These are phyloP conservation scores for Eretmocerus hayati DNA, from an alignment of 2,888 invertebrate species.

Conservation along the genomic window DNA sequence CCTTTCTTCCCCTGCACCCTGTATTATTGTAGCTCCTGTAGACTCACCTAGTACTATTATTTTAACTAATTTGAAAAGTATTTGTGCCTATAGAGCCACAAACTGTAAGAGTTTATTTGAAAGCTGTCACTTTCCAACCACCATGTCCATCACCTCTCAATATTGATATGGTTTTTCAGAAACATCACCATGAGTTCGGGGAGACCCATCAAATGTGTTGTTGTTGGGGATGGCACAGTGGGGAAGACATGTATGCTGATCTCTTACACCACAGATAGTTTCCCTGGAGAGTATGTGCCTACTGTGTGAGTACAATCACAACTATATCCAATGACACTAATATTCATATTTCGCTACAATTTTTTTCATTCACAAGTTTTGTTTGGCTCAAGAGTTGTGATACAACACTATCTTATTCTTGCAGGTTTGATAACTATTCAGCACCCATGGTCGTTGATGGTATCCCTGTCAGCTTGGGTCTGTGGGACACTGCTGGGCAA, in stretches of 20 bases:
- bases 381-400: constrained; percentile 8
- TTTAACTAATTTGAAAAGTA: background rate
- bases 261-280: constrained; percentile 87
- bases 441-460: constrained; percentile 98
- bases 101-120: background rate
- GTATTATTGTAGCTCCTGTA: too few relatives aligned
- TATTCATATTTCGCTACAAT: too few relatives aligned
- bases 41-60: background rate
- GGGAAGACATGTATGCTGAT: constrained; percentile 93
- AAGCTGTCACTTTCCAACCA: too few relatives aligned
- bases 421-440: constrained; percentile 96
- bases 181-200: constrained; percentile 72
- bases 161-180: constrained; percentile 10
- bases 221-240: constrained; percentile 88
- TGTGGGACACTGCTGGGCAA: constrained; percentile 98
- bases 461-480: constrained; percentile 89
- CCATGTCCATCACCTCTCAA: too few relatives aligned
- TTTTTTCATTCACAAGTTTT: background rate
- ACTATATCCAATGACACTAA: too few relatives aligned
- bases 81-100: background rate
- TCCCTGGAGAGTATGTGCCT: constrained; percentile 91
- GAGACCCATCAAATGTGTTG: constrained; percentile 86
- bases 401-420: constrained; percentile 11
- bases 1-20: too few relatives aligned
- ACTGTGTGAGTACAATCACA: constrained; percentile 69